Percentiles rank a stretch among this genome's conserved stretches.
Conservation (phyloP, 35 echinoderm and acorn worm genomes). For the Hemicentrotus pulcherrimus region DNA sequence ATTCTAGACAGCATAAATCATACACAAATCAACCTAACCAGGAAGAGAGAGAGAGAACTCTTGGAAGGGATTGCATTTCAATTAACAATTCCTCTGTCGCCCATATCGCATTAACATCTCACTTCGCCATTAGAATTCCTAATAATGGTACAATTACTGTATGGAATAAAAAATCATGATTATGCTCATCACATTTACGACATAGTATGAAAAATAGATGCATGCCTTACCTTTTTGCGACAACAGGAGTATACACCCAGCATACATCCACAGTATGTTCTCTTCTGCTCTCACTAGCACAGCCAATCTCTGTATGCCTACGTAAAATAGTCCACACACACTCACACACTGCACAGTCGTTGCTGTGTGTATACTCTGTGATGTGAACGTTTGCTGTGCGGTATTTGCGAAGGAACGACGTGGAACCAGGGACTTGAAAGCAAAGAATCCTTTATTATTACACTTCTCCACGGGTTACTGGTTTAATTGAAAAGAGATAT, state of each 20-base stretch:
- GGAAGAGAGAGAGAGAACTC: not conserved
- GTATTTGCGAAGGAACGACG: not conserved
- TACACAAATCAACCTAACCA: not conserved
- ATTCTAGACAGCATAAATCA: not conserved
- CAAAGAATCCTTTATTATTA: not conserved
- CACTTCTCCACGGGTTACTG: not conserved
- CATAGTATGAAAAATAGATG: not conserved
- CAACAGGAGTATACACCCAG: not conserved
- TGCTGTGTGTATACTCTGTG: not conserved
- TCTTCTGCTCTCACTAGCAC: not conserved
- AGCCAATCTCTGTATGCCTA: not conserved
- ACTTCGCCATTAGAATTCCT: not conserved
- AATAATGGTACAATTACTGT: not conserved
- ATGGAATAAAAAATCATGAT: not conserved
- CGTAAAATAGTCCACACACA: not conserved
- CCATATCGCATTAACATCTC: not conserved
- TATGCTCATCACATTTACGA: not conserved
- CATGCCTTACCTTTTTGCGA: not conserved
- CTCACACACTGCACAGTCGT: not conserved
- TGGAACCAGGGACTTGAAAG: no score
- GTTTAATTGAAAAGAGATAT: not conserved
- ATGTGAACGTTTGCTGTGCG: not conserved
- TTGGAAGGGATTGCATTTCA: not conserved
- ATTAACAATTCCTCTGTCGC: not conserved
- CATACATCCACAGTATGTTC: not conserved